Percentiles rank a stretch among this genome's conserved stretches.
phyloP scores from a whole-genome alignment of 2,888 invertebrate species.

The Micropterix aruncella region DNA sequence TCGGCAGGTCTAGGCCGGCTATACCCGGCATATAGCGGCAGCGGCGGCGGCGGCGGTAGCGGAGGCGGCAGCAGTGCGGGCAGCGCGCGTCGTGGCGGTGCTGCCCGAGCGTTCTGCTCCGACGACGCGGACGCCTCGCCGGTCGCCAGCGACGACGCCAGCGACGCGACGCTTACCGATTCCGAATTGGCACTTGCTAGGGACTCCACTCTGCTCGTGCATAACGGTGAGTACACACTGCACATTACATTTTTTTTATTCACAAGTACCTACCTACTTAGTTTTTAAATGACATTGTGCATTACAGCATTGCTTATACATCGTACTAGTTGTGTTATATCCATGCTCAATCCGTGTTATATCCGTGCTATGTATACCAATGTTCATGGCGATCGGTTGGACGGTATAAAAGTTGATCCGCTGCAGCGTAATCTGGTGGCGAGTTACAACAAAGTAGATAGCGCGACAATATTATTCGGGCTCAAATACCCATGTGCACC shows the following conservation, averaged over 20 bases:
- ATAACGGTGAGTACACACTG: constrained; percentile 55
- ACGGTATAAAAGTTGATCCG: too few species aligned
- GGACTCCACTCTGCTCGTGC: constrained; percentile 67
- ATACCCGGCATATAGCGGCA: constrained; percentile 66
- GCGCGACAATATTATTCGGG: too few species aligned
- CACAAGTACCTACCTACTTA: too few species aligned
- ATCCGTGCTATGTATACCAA: too few species aligned
- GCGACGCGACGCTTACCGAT: constrained; percentile 73
- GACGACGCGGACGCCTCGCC: constrained; percentile 61
- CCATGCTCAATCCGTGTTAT: too few species aligned
- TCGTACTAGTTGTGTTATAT: too few species aligned
- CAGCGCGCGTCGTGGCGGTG: constrained; percentile 39
- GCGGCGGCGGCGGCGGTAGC: constrained; percentile 65
- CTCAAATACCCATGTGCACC: too few species aligned
- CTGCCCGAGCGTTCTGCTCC: constrained; percentile 39
- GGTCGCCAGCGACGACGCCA: constrained; percentile 66
- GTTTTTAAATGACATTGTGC: too few species aligned
- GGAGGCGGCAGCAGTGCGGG: constrained; percentile 46
- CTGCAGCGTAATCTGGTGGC: too few species aligned
- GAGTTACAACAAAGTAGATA: too few species aligned
- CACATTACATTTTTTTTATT: neutral
- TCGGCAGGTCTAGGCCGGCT: constrained; percentile 60
- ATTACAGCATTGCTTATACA: too few species aligned
- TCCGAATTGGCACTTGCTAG: constrained; percentile 70
- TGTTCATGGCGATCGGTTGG: too few species aligned